Evolutionary conservation across 2,888 invertebrate genomes (phyloP).

Genomic region (Tipula vernalis): DNA sequence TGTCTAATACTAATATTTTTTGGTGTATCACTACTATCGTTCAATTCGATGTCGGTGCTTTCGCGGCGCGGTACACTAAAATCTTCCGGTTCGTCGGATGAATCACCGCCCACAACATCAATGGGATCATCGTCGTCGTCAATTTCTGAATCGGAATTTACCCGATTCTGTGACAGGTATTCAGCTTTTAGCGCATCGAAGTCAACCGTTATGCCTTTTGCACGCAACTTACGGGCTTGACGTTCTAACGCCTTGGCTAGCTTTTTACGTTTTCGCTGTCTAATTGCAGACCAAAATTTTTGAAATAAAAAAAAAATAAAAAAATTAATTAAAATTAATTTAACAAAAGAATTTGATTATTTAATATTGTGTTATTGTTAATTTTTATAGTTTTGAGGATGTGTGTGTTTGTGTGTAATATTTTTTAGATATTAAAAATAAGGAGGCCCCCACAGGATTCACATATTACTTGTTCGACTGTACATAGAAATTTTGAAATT

Average conservation of each 20-base stretch:
- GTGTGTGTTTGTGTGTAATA: too few species aligned
- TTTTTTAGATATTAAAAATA: too few species aligned
- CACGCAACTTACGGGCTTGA: conserved; percentile 82
- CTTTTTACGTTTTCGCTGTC: conserved; percentile 81
- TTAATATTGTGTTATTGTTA: not conserved
- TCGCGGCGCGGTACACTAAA: conserved; percentile 39
- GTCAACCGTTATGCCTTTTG: conserved; percentile 82
- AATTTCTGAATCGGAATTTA: conserved; percentile 47
- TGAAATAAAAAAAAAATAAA: not conserved
- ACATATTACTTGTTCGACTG: too few species aligned
- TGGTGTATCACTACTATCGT: conserved; percentile 44
- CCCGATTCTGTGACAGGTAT: conserved; percentile 67
- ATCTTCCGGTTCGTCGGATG: conserved; percentile 57
- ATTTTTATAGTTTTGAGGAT: not conserved
- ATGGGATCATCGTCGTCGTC: conserved; percentile 63
- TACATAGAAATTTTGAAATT: too few species aligned
- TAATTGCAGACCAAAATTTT: conserved; percentile 23
- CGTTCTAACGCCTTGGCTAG: conserved; percentile 82
- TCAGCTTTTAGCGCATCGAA: conserved; percentile 73
- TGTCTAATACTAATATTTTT: conserved; percentile 40
- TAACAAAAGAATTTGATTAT: not conserved
- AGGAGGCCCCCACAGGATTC: too few species aligned
- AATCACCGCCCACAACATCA: conserved; percentile 70
- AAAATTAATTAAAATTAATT: conserved; percentile 13
- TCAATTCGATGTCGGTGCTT: conserved; percentile 19